phyloP scores from a whole-genome alignment of 2,797 vertebrate species.

The Falco naumanni region DNA sequence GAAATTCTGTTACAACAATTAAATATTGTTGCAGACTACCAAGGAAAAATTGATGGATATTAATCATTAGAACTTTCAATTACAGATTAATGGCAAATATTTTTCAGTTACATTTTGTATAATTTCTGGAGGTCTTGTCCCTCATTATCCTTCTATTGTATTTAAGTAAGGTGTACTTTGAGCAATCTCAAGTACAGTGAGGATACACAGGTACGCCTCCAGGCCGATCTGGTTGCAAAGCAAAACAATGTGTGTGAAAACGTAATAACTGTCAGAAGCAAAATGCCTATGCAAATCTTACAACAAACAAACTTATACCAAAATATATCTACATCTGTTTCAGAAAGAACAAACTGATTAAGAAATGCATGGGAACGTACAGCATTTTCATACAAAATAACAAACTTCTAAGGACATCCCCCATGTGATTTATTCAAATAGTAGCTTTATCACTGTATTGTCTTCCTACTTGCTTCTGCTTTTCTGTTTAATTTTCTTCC shows the following conservation, averaged over 20 bases:
- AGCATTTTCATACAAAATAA: background rate
- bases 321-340: background rate
- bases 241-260: background rate
- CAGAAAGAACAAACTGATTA: background rate
- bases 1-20: background rate
- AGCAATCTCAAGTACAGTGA: background rate
- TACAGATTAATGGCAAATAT: background rate
- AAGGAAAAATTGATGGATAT: background rate
- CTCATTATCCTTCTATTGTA: background rate
- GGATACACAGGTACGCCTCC: background rate
- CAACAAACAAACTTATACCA: background rate
- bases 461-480: background rate
- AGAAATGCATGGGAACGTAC: background rate
- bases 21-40: background rate
- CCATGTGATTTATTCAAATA: background rate
- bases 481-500: background rate
- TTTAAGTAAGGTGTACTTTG: background rate
- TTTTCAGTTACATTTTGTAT: background rate
- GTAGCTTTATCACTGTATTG: background rate
- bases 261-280: background rate
- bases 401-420: background rate
- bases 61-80: background rate
- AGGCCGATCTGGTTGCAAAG: background rate
- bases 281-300: background rate
- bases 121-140: background rate